Evolutionary conservation across 2,113 vertebrate species (phyloP).

Genomic region (Tamias sibiricus): DNA sequence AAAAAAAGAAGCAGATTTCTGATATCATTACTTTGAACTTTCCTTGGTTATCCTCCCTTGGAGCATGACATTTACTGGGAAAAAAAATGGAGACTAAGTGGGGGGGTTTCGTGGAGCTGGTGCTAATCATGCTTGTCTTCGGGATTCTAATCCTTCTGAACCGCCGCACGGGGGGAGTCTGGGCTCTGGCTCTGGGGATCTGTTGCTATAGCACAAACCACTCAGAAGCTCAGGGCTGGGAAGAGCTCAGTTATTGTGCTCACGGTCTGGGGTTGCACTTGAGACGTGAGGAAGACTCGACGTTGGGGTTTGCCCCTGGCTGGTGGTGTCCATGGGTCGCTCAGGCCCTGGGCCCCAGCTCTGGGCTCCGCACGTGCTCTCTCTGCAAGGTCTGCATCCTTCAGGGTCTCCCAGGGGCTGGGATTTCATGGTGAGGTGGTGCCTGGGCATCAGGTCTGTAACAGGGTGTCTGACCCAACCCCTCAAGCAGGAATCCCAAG

Average conservation of each 20-base stretch:
- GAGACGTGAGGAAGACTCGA: neutral
- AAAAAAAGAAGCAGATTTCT: slow-evolving; percentile 82
- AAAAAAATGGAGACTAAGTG: slow-evolving; percentile 4
- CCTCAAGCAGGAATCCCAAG: rapidly evolving
- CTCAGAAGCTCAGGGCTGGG: rapidly evolving
- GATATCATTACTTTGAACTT: slow-evolving; percentile 86
- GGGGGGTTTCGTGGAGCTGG: neutral
- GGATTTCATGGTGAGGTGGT: rapidly evolving
- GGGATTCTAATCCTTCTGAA: neutral
- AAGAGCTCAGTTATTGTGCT: rapidly evolving
- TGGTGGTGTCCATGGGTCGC: rapidly evolving
- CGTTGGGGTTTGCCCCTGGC: no score
- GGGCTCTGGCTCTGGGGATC: neutral
- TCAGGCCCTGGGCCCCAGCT: rapidly evolving
- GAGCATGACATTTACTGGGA: slow-evolving; percentile 84
- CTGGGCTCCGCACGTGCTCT: rapidly evolving
- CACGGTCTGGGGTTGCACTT: no score
- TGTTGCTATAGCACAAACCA: rapidly evolving
- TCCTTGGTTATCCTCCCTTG: slow-evolving; percentile 79
- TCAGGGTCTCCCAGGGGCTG: rapidly evolving
- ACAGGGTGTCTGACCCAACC: rapidly evolving
- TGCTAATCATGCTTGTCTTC: slow-evolving; percentile 73
- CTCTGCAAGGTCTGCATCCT: rapidly evolving
- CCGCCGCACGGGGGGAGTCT: rapidly evolving
- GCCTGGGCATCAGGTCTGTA: rapidly evolving